These are phyloP conservation scores for Okamejei kenojei DNA, from an alignment of 2,797 vertebrate species.

Conservation along the genomic window DNA sequence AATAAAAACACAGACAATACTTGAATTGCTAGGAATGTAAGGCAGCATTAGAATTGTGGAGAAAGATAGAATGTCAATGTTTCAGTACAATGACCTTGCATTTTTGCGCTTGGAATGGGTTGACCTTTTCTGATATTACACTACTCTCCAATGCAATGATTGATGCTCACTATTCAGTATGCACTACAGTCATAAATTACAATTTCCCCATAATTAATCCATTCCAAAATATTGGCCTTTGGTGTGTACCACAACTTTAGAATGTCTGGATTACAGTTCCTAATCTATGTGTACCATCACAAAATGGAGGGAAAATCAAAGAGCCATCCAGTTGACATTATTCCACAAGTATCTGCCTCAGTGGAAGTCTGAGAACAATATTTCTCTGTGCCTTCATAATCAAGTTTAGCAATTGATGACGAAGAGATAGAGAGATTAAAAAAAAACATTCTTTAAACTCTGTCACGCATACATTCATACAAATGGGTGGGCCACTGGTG, in stretches of 20 bases:
- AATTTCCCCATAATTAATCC: not conserved
- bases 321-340: not conserved
- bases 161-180: not conserved
- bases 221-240: not conserved
- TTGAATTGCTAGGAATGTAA: too few species aligned
- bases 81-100: too few species aligned
- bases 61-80: too few species aligned
- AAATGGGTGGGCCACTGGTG: not conserved
- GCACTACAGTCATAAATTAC: not conserved
- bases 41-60: too few species aligned
- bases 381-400: not conserved
- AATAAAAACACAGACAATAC: too few species aligned
- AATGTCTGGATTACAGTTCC: not conserved
- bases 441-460: not conserved
- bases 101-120: not conserved
- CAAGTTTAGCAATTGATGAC: not conserved
- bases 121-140: not conserved
- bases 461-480: not conserved
- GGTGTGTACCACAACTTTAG: not conserved
- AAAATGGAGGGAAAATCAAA: not conserved
- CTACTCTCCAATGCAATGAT: not conserved
- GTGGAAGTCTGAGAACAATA: not conserved
- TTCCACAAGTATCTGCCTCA: not conserved
- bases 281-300: not conserved
- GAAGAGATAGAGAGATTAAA: not conserved